phyloP scores from a whole-genome alignment of 2,888 invertebrate genomes.

The Icerya purchasi region DNA sequence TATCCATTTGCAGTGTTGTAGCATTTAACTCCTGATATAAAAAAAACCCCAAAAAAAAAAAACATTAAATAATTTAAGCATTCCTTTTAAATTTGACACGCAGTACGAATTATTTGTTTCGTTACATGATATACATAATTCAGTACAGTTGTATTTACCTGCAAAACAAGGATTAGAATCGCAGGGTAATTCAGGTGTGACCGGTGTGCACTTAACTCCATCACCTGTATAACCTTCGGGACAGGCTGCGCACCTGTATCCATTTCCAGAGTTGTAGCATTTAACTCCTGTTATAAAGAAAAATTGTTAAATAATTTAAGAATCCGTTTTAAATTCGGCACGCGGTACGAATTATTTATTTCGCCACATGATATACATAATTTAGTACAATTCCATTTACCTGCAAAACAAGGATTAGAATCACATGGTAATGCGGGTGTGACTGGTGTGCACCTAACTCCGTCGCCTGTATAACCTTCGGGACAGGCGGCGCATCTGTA shows the following conservation, averaged over 20 bases:
- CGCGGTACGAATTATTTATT: no score
- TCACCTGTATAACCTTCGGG: slow-evolving; percentile 52
- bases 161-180: background rate
- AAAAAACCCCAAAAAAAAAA: no score
- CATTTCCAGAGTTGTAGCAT: slow-evolving; percentile 33
- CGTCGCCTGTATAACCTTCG: background rate
- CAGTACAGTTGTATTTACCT: no score
- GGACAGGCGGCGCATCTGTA: background rate
- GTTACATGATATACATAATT: no score
- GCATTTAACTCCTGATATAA: slow-evolving; percentile 47
- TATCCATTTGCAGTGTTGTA: slow-evolving; percentile 30
- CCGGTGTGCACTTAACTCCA: slow-evolving; percentile 26
- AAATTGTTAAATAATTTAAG: no score
- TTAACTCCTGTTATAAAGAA: slow-evolving; percentile 42
- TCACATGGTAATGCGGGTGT: background rate
- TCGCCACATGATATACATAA: no score
- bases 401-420: background rate
- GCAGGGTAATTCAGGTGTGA: background rate
- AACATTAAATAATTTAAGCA: no score
- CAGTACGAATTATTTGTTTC: no score
- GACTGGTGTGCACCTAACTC: background rate
- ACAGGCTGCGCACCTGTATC: slow-evolving; percentile 45
- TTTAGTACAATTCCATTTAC: no score
- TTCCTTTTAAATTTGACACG: no score
- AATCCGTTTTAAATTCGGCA: no score